Base-by-base conservation (phyloP, 2,113 vertebrate genomes). In the Cervus canadensis region DNA sequence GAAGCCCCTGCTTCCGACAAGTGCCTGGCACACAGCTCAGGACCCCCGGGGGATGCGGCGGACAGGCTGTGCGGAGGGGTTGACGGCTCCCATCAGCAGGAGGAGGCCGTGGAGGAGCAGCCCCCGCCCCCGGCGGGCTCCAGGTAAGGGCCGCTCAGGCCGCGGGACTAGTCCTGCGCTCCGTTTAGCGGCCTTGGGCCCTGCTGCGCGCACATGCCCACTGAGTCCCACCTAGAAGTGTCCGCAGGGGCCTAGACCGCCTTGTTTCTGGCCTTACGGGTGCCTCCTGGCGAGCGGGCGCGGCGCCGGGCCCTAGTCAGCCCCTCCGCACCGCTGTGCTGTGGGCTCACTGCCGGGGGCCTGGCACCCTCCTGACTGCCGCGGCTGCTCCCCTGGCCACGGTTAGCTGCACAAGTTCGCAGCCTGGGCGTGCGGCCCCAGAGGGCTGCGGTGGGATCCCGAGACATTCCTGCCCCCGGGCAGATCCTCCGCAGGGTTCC, bases 21-120 rank as follows among this genome's bases (percentile, higher is more conserved):
- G 99, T 99, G 99, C 99, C 99, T 99, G 98, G 98, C 97, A 50
- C 98, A 95, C 88, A 89, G 98, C 97, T 98, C 99, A 33, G 99
- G 98, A 88, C 98, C 98, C 56, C 98, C 93, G 83, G 91, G 97
- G 88, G 98, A 96, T 28, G 84, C 96, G 74, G 98, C 97, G 86
- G 93, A 96, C 83, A 43, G 98, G 43, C 96, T 67, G 0, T 97
- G 95, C 83, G 96, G 91, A 96, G 98, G 97, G 19, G 67, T 1
- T 23, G 67, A 12, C n/a, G n/a, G 67, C 67, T 71, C 67, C 19
- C 2, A 2, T 1, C n/a, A 0, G n/a, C n/a, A 71, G 67, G 67
- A 40, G 40, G 92, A 95, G 95, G 94, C 84, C 25, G 99, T 98
- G 95, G 99, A 98, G 60, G 99, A 99, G 43, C 96, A 99, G 43